phyloP scores from a whole-genome alignment of 2,113 vertebrate species.

The Entelurus aequoreus region DNA sequence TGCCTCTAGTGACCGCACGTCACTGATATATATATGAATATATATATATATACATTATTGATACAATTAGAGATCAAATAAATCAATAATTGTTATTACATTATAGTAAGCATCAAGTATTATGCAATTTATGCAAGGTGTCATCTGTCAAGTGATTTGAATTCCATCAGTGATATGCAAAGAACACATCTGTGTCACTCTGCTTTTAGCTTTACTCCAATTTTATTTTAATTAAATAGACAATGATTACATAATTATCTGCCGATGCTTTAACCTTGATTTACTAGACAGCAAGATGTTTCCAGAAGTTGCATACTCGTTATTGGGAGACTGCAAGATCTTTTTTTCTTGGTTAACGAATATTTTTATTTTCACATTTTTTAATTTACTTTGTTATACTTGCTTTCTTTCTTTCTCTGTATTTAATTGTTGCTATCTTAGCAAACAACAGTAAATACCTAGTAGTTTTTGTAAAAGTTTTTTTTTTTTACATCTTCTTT shows the following conservation, averaged over 20 bases:
- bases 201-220: slow-evolving; percentile 13
- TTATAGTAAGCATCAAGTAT: background rate
- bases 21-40: too few species aligned
- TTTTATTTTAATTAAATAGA: slow-evolving; percentile 11
- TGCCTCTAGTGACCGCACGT: too few species aligned
- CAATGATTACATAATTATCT: slow-evolving; percentile 5
- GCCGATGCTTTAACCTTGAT: background rate
- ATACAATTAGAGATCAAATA: too few species aligned
- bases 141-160: slow-evolving; percentile 9
- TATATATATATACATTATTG: too few species aligned
- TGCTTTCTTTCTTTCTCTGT: too few species aligned
- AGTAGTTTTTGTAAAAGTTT: too few species aligned
- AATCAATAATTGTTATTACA: too few species aligned
- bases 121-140: background rate
- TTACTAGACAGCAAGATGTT: slow-evolving; percentile 3
- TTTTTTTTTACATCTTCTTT: too few species aligned
- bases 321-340: background rate
- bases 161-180: slow-evolving; percentile 13
- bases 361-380: too few species aligned
- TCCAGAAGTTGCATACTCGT: background rate
- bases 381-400: too few species aligned
- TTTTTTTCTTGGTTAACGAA: background rate
- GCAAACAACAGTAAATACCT: too few species aligned
- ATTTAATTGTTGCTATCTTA: too few species aligned
- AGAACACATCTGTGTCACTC: slow-evolving; percentile 10